phyloP scores from a whole-genome alignment of 2,113 vertebrate genomes.

The Odocoileus virginianus region DNA sequence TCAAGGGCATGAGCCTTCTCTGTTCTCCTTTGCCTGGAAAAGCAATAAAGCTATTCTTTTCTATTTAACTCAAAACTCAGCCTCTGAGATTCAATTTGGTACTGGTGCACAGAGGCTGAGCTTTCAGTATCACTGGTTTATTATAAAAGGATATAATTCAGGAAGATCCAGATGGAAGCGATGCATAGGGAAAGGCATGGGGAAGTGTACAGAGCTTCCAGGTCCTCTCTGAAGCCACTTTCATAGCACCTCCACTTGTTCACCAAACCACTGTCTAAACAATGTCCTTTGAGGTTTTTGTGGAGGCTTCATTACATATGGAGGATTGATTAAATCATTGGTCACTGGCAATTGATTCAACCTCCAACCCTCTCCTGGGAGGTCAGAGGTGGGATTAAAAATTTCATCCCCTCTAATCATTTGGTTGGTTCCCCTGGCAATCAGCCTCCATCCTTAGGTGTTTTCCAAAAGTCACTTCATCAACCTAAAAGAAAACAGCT shows the following conservation, averaged over 20 bases:
- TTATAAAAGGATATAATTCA: neutral
- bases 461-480: neutral
- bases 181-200: neutral
- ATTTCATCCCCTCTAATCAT: neutral
- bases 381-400: neutral
- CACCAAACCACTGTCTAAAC: neutral
- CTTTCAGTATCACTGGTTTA: neutral
- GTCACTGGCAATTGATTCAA: neutral
- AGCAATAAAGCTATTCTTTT: neutral
- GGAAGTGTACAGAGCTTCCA: neutral
- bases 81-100: neutral
- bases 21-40: neutral
- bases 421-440: neutral
- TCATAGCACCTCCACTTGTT: neutral
- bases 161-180: neutral
- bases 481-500: neutral
- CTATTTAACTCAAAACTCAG: neutral
- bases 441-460: neutral
- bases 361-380: neutral
- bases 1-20: neutral
- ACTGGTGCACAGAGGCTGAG: neutral
- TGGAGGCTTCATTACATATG: neutral
- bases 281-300: neutral
- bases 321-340: neutral
- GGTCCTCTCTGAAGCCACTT: neutral